Conservation (phyloP, 1,140 invertebrate species). For the Euura lappo region DNA sequence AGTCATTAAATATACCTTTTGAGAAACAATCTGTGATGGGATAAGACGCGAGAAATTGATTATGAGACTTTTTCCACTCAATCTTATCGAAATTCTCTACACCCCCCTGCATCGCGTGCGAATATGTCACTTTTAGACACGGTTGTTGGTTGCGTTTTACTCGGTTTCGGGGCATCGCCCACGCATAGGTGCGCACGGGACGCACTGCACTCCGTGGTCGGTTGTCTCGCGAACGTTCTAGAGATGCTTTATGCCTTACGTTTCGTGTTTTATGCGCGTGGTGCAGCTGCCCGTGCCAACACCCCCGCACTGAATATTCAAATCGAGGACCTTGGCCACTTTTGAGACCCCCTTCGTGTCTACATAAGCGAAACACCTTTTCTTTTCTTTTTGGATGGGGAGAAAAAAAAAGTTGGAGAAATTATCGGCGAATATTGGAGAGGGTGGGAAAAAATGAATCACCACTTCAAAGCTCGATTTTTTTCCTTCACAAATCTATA, state of each 20-base stretch:
- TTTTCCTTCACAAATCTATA: neutral
- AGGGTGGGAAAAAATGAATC: neutral
- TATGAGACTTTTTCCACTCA: too few species aligned
- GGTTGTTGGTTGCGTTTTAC: neutral
- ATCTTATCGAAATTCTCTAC: too few species aligned
- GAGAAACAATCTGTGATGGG: too few species aligned
- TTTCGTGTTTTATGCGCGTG: conserved; percentile 29
- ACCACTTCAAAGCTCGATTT: neutral
- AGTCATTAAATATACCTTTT: too few species aligned
- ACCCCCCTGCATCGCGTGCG: neutral
- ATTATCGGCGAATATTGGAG: neutral
- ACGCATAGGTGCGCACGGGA: neutral
- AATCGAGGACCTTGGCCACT: conserved; percentile 45
- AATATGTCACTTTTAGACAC: neutral
- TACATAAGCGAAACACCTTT: conserved; percentile 19
- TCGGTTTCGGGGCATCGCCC: neutral
- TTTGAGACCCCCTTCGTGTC: conserved; percentile 20
- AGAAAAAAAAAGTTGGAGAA: conserved; percentile 32
- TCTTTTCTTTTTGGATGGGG: neutral
- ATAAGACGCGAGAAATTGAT: too few species aligned
- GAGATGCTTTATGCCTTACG: conserved; percentile 53
- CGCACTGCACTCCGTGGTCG: conserved; percentile 16
- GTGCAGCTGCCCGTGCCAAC: conserved; percentile 52
- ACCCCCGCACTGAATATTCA: conserved; percentile 58
- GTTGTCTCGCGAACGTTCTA: conserved; percentile 30